Percentiles rank a stretch among this genome's conserved stretches.
These are phyloP conservation scores for Taenaris catops DNA, from an alignment of 2,888 invertebrate species.

Conservation along the genomic window DNA sequence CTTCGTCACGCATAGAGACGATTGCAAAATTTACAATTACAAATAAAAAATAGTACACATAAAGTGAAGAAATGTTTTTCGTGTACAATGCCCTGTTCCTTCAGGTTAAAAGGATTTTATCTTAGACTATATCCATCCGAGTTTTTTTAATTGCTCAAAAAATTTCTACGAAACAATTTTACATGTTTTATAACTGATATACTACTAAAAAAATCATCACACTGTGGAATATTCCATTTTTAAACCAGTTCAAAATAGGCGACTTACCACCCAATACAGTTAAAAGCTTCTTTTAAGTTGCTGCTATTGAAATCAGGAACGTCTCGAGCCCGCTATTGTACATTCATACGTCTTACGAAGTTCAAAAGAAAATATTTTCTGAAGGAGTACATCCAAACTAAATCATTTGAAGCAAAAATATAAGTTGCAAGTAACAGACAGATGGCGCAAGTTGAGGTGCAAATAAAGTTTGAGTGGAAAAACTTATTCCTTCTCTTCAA, in stretches of 20 bases:
- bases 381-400: slow-evolving; percentile 68
- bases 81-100: too few relatives aligned
- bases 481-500: slow-evolving; percentile 61
- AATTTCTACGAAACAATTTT: too few relatives aligned
- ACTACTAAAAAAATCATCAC: too few relatives aligned
- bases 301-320: slow-evolving; percentile 28
- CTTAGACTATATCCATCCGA: too few relatives aligned
- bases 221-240: too few relatives aligned
- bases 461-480: slow-evolving; percentile 77
- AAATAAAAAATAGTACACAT: too few relatives aligned
- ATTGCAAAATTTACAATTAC: too few relatives aligned
- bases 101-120: too few relatives aligned
- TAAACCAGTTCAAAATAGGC: slow-evolving; percentile 11
- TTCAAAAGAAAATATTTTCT: slow-evolving; percentile 69
- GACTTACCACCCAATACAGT: slow-evolving; percentile 17
- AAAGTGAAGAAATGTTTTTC: too few relatives aligned
- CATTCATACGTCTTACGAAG: slow-evolving; percentile 57
- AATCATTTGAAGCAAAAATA: slow-evolving; percentile 74
- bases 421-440: slow-evolving; percentile 53
- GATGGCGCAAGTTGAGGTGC: slow-evolving; percentile 61
- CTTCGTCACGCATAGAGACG: too few relatives aligned
- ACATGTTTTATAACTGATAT: too few relatives aligned
- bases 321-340: slow-evolving; percentile 42
- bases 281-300: slow-evolving; percentile 24
- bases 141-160: too few relatives aligned